Evolutionary conservation across 1,140 invertebrate genomes (phyloP).

Genomic region (Diorhabda elongata): DNA sequence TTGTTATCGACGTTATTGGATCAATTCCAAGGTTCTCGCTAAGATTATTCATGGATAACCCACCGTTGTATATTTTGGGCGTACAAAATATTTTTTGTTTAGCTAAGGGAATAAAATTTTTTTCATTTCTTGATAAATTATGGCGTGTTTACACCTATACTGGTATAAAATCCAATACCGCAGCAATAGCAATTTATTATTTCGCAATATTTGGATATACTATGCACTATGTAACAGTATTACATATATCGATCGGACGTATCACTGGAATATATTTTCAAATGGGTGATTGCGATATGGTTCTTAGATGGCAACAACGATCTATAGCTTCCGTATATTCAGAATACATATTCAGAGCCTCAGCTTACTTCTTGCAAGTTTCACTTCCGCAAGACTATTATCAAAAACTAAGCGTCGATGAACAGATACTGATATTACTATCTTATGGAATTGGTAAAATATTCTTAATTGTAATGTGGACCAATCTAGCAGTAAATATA

Average conservation of each 20-base stretch:
- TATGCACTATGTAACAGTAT: not conserved
- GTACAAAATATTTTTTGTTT: not conserved
- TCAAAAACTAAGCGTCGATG: not conserved
- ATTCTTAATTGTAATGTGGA: not conserved
- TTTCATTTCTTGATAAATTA: not conserved
- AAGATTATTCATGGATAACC: not conserved
- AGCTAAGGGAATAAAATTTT: not conserved
- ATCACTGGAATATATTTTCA: not conserved
- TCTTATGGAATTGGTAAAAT: not conserved
- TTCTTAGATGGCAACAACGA: not conserved
- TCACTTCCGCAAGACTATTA: not conserved
- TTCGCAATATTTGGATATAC: not conserved
- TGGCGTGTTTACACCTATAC: not conserved
- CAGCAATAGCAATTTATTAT: not conserved
- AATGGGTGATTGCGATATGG: not conserved
- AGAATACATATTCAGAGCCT: not conserved
- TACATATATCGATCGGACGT: not conserved
- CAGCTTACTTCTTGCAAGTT: not conserved
- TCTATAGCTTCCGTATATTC: not conserved
- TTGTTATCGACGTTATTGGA: not conserved
- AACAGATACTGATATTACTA: not conserved
- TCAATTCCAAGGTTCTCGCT: not conserved
- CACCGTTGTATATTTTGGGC: not conserved
- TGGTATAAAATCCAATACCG: not conserved
- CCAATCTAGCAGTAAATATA: slow-evolving; percentile 22